Evolutionary conservation across 2,888 invertebrate species (phyloP), one percentile per base, ranked within the genome.

Genomic region (Drosophila borealis): DNA sequence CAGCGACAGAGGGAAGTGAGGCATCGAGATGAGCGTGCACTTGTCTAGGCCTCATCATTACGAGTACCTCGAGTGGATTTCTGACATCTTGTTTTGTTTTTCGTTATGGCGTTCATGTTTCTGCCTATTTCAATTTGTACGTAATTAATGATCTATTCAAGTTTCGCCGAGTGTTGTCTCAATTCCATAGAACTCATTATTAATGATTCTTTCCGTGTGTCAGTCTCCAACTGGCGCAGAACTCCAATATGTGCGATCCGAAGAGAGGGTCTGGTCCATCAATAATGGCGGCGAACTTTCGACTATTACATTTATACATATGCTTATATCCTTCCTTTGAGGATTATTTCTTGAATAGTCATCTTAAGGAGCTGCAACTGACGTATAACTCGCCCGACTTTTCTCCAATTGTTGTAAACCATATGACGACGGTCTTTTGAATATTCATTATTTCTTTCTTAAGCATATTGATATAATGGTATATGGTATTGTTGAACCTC

Each of bases 71-170:
- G 70, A 79, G 76, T 89, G 78, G 75, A 74, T 87, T 76, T 87
- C 76, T 84, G 89, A 89, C 88, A 87, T 89, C 84, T 89, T 88
- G 77, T 70, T 89, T 81, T 78, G 73, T 80, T 62, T 70, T 66
- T 69, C 56, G 57, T 53, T 69, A 49, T 64, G 56, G 46, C 53
- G 54, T 71, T 71, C 55, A 55, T 54, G 59, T 61, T 55, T 72
- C 59, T 65, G 57, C 72, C 78, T 51, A 70, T 74, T 75, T 72
- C 80, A 74, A 74, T 70, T 80, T 74, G 78, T 70, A 61, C 42
- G 65, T 85, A 81, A 89, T 88, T 87, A 89, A 88, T 90, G 86
- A 78, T 81, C 74, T 80, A 87, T 83, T 70, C 70, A 70, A 74
- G 68, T 72, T 75, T 75, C 59, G 60, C 64, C 68, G 73, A 74